Evolutionary conservation across 1,140 invertebrate genomes (phyloP), one percentile per base, ranked within the genome.

Genomic region (Nomia melanderi): DNA sequence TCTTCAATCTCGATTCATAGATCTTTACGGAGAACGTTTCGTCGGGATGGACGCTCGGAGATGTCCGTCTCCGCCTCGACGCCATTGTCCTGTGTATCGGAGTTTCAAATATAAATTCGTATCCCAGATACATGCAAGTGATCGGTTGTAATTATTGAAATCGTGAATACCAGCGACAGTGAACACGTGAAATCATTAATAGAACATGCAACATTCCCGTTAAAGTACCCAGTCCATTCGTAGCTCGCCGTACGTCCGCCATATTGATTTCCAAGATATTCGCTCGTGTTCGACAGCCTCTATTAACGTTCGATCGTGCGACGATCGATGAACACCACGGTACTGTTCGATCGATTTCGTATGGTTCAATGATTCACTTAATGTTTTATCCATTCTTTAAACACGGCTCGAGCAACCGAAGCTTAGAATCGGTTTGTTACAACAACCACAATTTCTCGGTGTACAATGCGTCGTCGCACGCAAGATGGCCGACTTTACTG

Each of bases 151-250:
- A 71, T 76, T 66, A 54, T 56, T 62, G 47, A n/a, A 50, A 50
- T 50, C 17, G 31, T 65, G 59, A 75, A 73, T 81, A 69, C 69
- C 69, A 78, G 78, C 78, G 78, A 77, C 65, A 77, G 57, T 77
- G 54, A 82, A 79, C 80, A 79, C 69, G 60, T 75, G 75, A 75
- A 81, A 72, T 71, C 66, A 74, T 81, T 74, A 81, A 81, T 74
- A 67, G 72, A 76, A 78, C 86, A 87, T 86, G 86, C 86, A 87
- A 84, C 82, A 88, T 82, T 86, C 79, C 77, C 83, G 76, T 12
- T 83, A 70, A 79, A 85, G 70, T 79, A 60, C 72, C 64, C 69
- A 86, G 41, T 83, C 53, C 72, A 79, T 81, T 64, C 63, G 53
- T 77, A 69, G 56, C 71, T 67, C 14, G 71, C 54, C 41, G 50